Evolutionary conservation across 2,113 vertebrate genomes (phyloP).

Genomic region (Tyrannus savana): DNA sequence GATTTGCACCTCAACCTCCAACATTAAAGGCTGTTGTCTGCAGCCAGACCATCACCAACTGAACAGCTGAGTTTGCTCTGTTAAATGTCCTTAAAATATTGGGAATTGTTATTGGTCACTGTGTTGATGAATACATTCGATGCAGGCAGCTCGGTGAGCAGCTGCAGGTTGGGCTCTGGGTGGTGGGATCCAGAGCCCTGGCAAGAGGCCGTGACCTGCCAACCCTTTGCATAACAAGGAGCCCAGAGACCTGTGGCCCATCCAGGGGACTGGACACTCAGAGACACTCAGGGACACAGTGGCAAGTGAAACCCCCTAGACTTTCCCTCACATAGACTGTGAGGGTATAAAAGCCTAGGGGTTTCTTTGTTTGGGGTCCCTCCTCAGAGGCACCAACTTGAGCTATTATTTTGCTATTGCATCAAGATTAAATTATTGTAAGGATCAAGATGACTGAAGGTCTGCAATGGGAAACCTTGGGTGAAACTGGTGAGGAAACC

Average conservation of each 20-base stretch:
- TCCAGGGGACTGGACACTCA: not conserved
- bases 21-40: not conserved
- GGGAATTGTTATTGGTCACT: not conserved
- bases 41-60: not conserved
- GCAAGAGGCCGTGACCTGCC: not conserved
- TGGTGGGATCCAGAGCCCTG: not conserved
- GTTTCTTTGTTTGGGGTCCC: not conserved
- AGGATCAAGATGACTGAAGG: not conserved
- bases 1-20: not conserved
- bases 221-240: not conserved
- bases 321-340: not conserved
- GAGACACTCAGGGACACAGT: not conserved
- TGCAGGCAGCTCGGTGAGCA: not conserved
- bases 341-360: not conserved
- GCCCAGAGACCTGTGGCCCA: not conserved
- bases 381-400: not conserved
- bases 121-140: not conserved
- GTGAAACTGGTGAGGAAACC: not conserved
- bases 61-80: not conserved
- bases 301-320: rapidly evolving
- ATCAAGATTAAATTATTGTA: too few species aligned
- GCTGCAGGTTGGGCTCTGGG: not conserved
- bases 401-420: not conserved
- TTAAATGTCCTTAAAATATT: not conserved
- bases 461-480: not conserved